Base-by-base conservation (phyloP, 2,888 invertebrate genomes). In the Hirtodrosophila duncani region DNA sequence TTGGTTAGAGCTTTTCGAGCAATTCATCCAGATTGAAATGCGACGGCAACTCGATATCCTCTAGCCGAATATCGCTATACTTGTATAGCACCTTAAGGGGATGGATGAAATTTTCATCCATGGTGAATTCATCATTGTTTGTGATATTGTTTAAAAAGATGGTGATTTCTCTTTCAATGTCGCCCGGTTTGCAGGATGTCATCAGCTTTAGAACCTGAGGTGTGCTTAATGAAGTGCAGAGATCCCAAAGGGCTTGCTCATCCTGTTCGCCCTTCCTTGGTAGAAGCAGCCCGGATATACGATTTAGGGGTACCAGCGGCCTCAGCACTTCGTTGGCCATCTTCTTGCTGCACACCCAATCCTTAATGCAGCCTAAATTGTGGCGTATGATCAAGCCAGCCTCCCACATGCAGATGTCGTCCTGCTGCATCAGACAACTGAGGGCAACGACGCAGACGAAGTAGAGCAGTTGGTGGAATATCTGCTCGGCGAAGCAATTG, bases 351-450 rank as follows among this genome's bases (percentile, higher is more conserved):
- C 96, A 90, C 39, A 94, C 92, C 97, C 98, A 98, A 86, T 96
- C 96, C 86, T 98, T 98, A 31, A 98, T 89, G 79, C 96, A 95
- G 1, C 96, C 96, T 51, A 98, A 88, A 88, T 98, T 98, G 88
- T 96, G 98, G 26, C 94, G 90, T 72, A 99, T 97, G 87, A 98
- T 97, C 90, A 98, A 94, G 1, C 98, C 98, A 83, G 97, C 98
- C 29, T 96, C 94, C 97, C 98, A 99, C 88, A 97, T 96, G 87
- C 99, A 99, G 82, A 99, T 91, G 84, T 99, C 99, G 81, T 97
- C 96, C 21, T 99, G 91, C 52, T 99, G 88, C 60, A 99, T 90
- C 43, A 99, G 88, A 87, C 98, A 98, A 87, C 99, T 99, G 43
- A 99, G 88, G 13, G 98, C 94, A 77, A 93, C 93, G 6, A 98